Base-by-base conservation (phyloP, 2,888 invertebrate species). In the Agrenia bidenticulata region DNA sequence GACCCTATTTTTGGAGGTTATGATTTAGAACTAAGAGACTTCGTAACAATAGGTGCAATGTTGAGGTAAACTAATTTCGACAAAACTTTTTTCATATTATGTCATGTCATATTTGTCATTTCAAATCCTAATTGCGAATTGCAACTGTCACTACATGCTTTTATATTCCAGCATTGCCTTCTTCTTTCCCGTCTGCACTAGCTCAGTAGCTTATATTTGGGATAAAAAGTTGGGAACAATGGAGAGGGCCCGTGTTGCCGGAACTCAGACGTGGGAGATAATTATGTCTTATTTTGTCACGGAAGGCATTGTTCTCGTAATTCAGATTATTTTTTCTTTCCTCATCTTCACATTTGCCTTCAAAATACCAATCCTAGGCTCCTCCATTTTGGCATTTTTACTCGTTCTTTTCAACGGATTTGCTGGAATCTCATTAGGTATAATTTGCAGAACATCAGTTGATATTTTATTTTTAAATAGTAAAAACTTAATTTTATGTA, bases 1-100 rank as follows among this genome's bases (percentile, higher is more conserved):
- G 23, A 21, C 69, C 93, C 93, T 42, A 90, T 93, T 78, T 93
- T 92, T 80, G 93, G 92, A 58, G 88, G 88, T 64, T 89, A 86
- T 80, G 88, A 91, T 79, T 93, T 94, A 4, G n/a, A 45, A 19
- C 19, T 45, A 15, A 45, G 45, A n/a, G 45, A 45, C 19, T 17
- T 19, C 45, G 19, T 19, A 11, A n/a, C 19, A n/a, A 5, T 45
- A 50, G 95, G 95, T n/a, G 63, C 69, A 5, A 60, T 51, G 4
- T 5, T 51, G 2, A 24, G 51, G 23, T 51, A 17, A 13, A 7
- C 23, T 32, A 11, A 32, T 7, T 11, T 32, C 11, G 32, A 32
- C 4, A 32, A 32, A 32, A 45, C 15, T 45, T 45, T 11, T 7
- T 21, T 11, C 7, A 51, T 21, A 24, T 51, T 24, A 13, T 49